Base-by-base conservation (phyloP, 2,113 vertebrate species). In the Pantherophis guttatus region DNA sequence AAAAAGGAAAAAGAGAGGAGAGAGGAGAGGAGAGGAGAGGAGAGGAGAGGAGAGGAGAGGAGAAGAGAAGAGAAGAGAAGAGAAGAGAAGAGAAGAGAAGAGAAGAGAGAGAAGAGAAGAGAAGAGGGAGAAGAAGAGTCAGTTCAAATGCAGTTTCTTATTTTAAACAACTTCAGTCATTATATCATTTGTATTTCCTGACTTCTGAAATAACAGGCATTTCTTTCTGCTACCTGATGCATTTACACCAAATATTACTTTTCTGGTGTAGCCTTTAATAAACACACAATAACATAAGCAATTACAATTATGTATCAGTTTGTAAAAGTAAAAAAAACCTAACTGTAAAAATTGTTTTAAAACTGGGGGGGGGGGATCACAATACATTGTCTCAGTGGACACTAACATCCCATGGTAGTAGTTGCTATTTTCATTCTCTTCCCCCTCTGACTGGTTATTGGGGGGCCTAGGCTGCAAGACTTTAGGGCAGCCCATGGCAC, bases 1-100 rank as follows among this genome's bases (percentile, higher is more conserved):
- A 19, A 2, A 58, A 1, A 2, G 6, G 70, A 9, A 1, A 33
- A 15, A 5, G 8, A 81, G 33, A 15, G 0, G 2, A n/a, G 0
- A n/a, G 70, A 21, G 17, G 57, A 58, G 39, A 44, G 2, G 39
- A 44, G 39, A 44, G 2, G 39, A 44, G 39, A 44, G 2, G 39
- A 24, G 58, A 50, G 2, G 8, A 59, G 21, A 50, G 2, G 8
- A 59, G 21, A 50, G 7, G 21, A 58, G 19, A 55, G 8, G 24
- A 24, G 5, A 3, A 6, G 8, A 4, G n/a, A 81, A 39, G 0
- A 44, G 39, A 44, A 44, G 39, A 23, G 6, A 19, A 58, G 6
- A 1, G 57, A 58, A 53, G 11, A 15, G 55, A 21, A 57, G 17
- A 13, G 5, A 59, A 24, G 7, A 48, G 6, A 24, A 8, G 7